These are phyloP conservation scores for Zosterops lateralis DNA, from an alignment of 2,113 vertebrate genomes.

Conservation along the genomic window DNA sequence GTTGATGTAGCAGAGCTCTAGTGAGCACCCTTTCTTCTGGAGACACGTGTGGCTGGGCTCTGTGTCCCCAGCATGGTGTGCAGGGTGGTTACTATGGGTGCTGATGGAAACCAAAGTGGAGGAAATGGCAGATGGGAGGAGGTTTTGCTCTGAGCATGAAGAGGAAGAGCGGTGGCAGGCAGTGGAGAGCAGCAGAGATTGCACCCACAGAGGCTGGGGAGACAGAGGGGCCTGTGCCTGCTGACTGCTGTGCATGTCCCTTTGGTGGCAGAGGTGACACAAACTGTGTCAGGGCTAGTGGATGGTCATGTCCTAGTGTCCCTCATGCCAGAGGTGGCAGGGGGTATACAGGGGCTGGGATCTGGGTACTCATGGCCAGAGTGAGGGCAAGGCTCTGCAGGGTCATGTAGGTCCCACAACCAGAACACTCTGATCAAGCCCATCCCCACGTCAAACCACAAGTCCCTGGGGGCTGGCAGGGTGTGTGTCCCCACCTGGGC, in stretches of 20 bases:
- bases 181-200: background rate
- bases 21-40: background rate
- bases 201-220: background rate
- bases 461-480: background rate
- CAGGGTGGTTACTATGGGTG: background rate
- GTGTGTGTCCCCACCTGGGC: background rate
- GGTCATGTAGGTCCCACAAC: background rate
- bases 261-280: background rate
- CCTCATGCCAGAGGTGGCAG: background rate
- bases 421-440: background rate
- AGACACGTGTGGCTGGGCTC: background rate
- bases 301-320: background rate
- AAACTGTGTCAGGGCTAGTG: background rate
- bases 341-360: background rate
- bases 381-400: background rate
- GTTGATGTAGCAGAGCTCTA: background rate
- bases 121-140: background rate
- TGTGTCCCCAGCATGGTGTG: rapidly evolving
- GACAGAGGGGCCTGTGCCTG: background rate
- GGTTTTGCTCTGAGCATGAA: background rate
- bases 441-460: rapidly evolving
- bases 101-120: background rate
- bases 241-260: background rate
- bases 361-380: background rate
- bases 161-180: rapidly evolving